Conservation (phyloP, 1,140 invertebrate species). For the Neocloeon triangulifer region DNA sequence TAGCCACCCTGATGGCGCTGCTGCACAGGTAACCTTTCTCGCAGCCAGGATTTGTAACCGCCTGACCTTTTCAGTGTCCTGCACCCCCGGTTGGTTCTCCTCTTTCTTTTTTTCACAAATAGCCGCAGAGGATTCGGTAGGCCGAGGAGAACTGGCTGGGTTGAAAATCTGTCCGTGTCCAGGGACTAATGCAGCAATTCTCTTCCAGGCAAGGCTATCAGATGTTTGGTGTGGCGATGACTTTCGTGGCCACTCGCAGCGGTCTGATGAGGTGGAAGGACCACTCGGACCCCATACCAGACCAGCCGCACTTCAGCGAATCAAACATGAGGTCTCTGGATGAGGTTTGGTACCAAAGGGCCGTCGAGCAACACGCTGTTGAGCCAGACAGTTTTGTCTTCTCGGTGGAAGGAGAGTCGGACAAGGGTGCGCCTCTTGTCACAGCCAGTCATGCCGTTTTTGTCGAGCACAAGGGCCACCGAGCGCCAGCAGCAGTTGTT, state of each 20-base stretch:
- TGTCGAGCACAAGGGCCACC: constrained; percentile 55
- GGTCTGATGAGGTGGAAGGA: constrained; percentile 70
- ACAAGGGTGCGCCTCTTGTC: constrained; percentile 41
- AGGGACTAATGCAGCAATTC: constrained; percentile 11
- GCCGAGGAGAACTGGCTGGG: too few species aligned
- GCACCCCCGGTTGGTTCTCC: not conserved
- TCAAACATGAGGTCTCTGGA: constrained; percentile 64
- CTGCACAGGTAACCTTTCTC: constrained; percentile 74
- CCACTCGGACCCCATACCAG: constrained; percentile 16
- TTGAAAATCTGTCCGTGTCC: too few species aligned
- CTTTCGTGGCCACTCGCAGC: constrained; percentile 74
- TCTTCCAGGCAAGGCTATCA: constrained; percentile 58
- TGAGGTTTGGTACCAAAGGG: constrained; percentile 76
- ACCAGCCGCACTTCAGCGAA: constrained; percentile 53
- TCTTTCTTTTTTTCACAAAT: too few species aligned
- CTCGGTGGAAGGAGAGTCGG: constrained; percentile 70
- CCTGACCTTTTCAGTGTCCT: too few species aligned
- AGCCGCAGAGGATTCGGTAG: not conserved
- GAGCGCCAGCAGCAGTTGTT: constrained; percentile 73
- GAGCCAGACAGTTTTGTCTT: constrained; percentile 80
- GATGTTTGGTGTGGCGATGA: constrained; percentile 59
- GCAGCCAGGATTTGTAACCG: too few species aligned
- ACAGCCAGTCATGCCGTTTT: constrained; percentile 80
- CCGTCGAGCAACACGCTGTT: constrained; percentile 69
- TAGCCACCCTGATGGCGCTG: constrained; percentile 66